phyloP scores from a whole-genome alignment of 2,113 vertebrate species.

The Nibea coibor region DNA sequence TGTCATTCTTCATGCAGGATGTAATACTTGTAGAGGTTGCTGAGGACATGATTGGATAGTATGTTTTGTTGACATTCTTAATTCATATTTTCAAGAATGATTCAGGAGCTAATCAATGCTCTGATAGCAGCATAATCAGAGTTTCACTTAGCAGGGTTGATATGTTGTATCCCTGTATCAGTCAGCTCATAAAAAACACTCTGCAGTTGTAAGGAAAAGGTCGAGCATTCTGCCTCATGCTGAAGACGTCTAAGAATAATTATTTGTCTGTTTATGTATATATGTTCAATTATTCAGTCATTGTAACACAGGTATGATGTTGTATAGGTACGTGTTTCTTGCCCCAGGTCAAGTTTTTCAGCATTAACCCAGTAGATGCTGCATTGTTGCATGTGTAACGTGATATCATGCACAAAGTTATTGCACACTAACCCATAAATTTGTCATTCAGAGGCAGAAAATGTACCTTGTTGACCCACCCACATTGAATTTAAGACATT shows the following conservation, averaged over 20 bases:
- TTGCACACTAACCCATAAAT: neutral
- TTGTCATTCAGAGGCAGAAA: neutral
- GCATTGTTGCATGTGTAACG: neutral
- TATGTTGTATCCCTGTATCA: too few species aligned
- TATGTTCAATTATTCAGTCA: slow-evolving; percentile 8
- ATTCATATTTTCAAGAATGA: slow-evolving; percentile 26
- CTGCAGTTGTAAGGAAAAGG: neutral
- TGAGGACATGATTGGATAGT: slow-evolving; percentile 10
- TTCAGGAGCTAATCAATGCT: slow-evolving; percentile 1
- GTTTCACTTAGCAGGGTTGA: neutral
- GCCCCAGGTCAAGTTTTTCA: neutral
- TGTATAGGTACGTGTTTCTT: neutral
- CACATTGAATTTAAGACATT: neutral
- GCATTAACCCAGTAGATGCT: slow-evolving; percentile 10
- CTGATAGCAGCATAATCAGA: neutral
- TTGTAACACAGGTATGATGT: neutral
- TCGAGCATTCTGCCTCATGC: neutral
- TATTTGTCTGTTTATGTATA: neutral
- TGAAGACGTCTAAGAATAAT: neutral
- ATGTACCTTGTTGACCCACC: neutral
- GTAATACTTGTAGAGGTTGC: neutral
- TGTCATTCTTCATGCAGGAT: slow-evolving; percentile 9
- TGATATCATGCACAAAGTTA: neutral
- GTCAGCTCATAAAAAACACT: slow-evolving; percentile 5
- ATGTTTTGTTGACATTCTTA: neutral